Conservation (phyloP, 2,888 invertebrate genomes). For the Ophion ventricosus region DNA sequence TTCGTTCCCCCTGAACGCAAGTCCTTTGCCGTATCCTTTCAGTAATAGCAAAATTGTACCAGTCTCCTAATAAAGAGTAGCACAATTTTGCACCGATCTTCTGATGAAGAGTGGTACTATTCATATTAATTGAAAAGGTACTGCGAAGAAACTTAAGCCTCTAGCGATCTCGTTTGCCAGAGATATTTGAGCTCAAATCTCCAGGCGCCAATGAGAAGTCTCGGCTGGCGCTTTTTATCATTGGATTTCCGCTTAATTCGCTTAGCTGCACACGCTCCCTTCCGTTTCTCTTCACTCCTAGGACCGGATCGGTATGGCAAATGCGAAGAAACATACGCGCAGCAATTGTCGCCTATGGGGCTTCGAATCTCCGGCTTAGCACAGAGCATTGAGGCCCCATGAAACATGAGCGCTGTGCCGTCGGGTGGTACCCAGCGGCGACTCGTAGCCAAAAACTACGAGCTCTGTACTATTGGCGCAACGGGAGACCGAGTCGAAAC, state of each 20-base stretch:
- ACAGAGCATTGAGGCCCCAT: neutral
- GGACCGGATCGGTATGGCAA: neutral
- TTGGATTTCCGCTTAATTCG: no score
- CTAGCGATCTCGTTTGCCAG: no score
- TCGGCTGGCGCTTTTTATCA: no score
- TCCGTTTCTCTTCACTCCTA: neutral
- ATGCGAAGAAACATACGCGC: neutral
- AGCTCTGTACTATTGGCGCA: neutral
- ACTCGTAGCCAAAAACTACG: neutral
- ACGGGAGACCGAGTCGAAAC: neutral
- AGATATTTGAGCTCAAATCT: no score
- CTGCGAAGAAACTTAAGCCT: neutral
- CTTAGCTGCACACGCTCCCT: neutral
- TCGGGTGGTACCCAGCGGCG: neutral
- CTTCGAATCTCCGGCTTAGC: neutral
- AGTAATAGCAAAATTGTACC: neutral
- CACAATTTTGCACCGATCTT: neutral
- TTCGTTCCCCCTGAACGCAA: neutral
- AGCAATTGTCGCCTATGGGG: neutral
- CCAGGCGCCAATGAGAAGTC: no score
- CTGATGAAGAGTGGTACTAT: neutral
- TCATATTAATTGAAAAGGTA: neutral
- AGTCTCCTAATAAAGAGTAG: neutral
- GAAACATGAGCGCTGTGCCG: neutral
- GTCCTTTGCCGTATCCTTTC: neutral